These are phyloP conservation scores for Aspidoscelis tigris DNA, from an alignment of 2,113 vertebrate species.

Conservation along the genomic window DNA sequence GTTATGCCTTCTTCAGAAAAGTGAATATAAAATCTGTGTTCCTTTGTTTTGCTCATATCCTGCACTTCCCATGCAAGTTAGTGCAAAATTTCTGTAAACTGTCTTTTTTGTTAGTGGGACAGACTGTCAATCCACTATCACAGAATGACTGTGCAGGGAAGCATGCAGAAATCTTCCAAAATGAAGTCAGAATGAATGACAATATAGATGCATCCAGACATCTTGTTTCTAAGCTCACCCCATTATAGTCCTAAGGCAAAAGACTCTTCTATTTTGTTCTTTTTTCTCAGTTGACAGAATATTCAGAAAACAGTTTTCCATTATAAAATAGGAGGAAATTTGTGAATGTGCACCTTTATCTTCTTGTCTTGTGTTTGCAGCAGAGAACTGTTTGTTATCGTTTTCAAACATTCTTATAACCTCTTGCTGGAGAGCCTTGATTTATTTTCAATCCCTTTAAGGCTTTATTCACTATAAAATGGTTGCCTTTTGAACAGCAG, in stretches of 20 bases:
- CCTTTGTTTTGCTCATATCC: too few relatives aligned
- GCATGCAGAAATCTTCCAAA: too few relatives aligned
- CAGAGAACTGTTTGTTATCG: background rate
- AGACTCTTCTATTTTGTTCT: background rate
- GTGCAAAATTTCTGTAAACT: too few relatives aligned
- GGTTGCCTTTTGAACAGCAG: background rate
- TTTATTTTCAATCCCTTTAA: background rate
- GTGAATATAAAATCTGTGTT: too few relatives aligned
- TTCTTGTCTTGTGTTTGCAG: background rate
- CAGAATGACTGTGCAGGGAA: too few relatives aligned
- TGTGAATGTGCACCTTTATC: background rate
- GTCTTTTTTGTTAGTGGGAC: too few relatives aligned
- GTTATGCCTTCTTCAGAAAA: too few relatives aligned
- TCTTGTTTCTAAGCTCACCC: too few relatives aligned
- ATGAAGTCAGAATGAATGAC: too few relatives aligned
- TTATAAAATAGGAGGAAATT: background rate
- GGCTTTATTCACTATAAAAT: constrained; percentile 3
- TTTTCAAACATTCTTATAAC: background rate
- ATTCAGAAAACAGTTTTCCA: constrained; percentile 1
- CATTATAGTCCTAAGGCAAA: background rate
- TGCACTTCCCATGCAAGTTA: too few relatives aligned
- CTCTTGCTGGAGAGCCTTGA: background rate
- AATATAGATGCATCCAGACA: too few relatives aligned
- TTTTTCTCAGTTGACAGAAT: background rate
- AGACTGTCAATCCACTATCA: too few relatives aligned